These are phyloP conservation scores for Hippocampus mohnikei DNA, from an alignment of 2,113 vertebrate genomes.

Conservation along the genomic window DNA sequence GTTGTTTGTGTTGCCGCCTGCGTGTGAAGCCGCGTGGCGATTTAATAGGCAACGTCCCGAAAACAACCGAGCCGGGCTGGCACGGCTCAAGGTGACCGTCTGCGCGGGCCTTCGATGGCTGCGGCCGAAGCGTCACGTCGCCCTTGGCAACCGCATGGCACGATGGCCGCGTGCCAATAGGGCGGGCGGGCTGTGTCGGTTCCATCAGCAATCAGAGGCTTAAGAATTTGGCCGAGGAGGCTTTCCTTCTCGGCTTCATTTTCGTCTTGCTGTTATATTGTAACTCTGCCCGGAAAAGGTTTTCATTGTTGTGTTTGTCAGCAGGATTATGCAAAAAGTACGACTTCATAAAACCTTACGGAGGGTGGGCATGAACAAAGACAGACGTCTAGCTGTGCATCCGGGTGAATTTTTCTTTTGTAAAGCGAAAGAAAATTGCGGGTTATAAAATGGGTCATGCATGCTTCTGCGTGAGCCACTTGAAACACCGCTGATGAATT, in stretches of 20 bases:
- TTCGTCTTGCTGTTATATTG: constrained; percentile 27
- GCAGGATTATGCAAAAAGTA: neutral
- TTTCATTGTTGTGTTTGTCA: constrained; percentile 2
- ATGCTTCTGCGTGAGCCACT: neutral
- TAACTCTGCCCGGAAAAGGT: neutral
- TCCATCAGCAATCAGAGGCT: constrained; percentile 50
- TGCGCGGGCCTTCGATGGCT: constrained; percentile 61
- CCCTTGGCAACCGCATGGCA: constrained; percentile 71
- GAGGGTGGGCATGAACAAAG: neutral
- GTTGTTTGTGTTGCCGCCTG: constrained; percentile 40
- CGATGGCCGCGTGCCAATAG: constrained; percentile 63
- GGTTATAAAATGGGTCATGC: neutral
- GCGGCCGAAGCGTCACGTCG: constrained; percentile 55
- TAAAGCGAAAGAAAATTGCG: neutral
- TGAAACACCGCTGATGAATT: neutral
- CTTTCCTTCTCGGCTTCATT: constrained; percentile 19
- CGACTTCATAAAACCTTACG: neutral
- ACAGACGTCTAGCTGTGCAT: neutral
- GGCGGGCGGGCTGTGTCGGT: constrained; percentile 51
- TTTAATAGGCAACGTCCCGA: constrained; percentile 65
- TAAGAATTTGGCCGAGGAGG: constrained; percentile 39
- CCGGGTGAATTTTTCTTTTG: neutral
- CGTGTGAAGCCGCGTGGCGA: constrained; percentile 41
- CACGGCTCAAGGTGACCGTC: constrained; percentile 77
- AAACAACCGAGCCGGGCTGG: constrained; percentile 58